Evolutionary conservation across 2,888 invertebrate genomes (phyloP).

Genomic region (Ptilodon capucinus): DNA sequence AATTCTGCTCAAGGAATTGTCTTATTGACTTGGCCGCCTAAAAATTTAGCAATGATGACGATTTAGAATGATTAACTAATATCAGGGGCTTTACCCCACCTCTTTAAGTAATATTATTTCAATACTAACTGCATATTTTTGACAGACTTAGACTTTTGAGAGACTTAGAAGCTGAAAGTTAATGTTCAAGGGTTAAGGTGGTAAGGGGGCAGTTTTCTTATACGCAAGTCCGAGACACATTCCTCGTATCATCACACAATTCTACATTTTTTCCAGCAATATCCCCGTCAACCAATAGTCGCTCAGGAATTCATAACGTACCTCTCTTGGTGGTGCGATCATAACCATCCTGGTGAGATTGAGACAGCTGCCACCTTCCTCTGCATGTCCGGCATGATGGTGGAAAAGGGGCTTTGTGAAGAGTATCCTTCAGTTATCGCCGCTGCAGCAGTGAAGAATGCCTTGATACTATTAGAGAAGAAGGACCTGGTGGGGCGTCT

Average conservation of each 20-base stretch:
- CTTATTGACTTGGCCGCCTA: no score
- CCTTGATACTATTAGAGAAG: constrained; percentile 50
- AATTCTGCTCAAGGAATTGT: no score
- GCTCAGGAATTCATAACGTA: constrained; percentile 65
- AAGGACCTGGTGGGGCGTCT: constrained; percentile 38
- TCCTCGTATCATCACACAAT: no score
- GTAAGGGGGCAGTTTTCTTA: no score
- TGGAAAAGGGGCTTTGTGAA: constrained; percentile 44
- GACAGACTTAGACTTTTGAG: no score
- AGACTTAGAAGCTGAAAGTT: no score
- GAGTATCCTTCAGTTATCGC: constrained; percentile 63
- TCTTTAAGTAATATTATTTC: no score
- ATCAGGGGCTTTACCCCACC: no score
- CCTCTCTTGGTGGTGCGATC: constrained; percentile 59
- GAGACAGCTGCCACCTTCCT: constrained; percentile 63
- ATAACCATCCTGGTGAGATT: constrained; percentile 43
- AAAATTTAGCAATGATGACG: neutral
- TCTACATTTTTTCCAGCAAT: constrained; percentile 55
- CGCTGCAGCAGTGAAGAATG: constrained; percentile 54
- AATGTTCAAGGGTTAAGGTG: no score
- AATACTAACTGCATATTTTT: no score
- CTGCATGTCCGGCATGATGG: constrained; percentile 56
- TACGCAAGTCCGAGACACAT: no score
- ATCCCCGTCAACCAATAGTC: constrained; percentile 56
- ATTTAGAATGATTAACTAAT: no score